These are phyloP conservation scores for Andricus quercusramuli DNA, from an alignment of 2,888 invertebrate genomes.

Conservation along the genomic window DNA sequence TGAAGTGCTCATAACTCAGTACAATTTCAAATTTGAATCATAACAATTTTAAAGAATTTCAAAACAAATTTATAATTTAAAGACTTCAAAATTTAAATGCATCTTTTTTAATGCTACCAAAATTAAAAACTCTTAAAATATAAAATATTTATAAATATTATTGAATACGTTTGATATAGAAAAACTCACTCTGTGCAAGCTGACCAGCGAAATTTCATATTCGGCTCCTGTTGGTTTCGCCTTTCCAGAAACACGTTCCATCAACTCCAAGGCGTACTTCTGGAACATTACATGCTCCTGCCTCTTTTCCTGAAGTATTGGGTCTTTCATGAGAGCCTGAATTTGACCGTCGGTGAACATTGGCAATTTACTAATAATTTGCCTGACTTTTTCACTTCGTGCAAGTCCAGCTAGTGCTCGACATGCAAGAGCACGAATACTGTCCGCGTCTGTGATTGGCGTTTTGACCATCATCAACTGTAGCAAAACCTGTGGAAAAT, in stretches of 20 bases:
- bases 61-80: background rate
- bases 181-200: conserved; percentile 89
- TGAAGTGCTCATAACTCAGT: too few species aligned
- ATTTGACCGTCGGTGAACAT: conserved; percentile 95
- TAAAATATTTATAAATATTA: too few species aligned
- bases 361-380: conserved; percentile 97
- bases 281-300: conserved; percentile 97
- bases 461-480: conserved; percentile 94
- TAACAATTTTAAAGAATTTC: too few species aligned
- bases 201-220: conserved; percentile 91
- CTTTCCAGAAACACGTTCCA: conserved; percentile 95
- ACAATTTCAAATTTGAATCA: too few species aligned
- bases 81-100: background rate
- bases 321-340: conserved; percentile 96
- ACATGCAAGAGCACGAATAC: conserved; percentile 95
- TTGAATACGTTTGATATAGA: too few species aligned
- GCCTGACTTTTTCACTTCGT: conserved; percentile 94
- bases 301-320: conserved; percentile 97
- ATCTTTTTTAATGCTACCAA: background rate
- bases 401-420: conserved; percentile 95
- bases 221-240: conserved; percentile 88
- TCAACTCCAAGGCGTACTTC: conserved; percentile 93
- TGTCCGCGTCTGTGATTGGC: conserved; percentile 98
- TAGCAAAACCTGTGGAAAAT: conserved; percentile 84
- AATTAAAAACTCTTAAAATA: too few species aligned